Evolutionary conservation across 1,140 invertebrate species (phyloP).

Genomic region (Cylas formicarius): DNA sequence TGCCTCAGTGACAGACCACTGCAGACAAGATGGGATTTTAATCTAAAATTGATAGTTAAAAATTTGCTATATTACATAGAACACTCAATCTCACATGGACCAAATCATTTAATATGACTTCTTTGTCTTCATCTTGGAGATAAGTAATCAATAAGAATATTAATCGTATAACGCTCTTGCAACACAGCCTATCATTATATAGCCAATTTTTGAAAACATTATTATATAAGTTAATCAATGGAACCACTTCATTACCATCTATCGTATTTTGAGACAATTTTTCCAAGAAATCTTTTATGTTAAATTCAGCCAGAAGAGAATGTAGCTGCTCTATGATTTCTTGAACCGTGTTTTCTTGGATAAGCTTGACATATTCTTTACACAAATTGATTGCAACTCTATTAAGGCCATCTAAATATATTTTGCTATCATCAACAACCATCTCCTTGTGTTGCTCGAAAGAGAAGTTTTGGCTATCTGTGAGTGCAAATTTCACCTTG

Average conservation of each 20-base stretch:
- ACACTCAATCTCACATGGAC: slow-evolving; percentile 40
- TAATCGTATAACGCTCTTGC: slow-evolving; percentile 48
- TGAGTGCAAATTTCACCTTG: no score
- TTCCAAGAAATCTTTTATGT: slow-evolving; percentile 41
- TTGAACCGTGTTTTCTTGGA: slow-evolving; percentile 37
- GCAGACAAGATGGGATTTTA: slow-evolving; percentile 14
- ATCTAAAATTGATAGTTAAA: slow-evolving; percentile 6
- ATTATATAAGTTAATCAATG: slow-evolving; percentile 45
- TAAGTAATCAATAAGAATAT: slow-evolving; percentile 52
- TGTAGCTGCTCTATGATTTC: slow-evolving; percentile 41
- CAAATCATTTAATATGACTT: slow-evolving; percentile 46
- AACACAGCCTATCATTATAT: slow-evolving; percentile 38
- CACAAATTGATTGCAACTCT: slow-evolving; percentile 47
- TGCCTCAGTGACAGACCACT: slow-evolving; percentile 44
- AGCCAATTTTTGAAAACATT: slow-evolving; percentile 47
- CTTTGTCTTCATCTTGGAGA: slow-evolving; percentile 43
- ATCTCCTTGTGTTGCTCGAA: no score
- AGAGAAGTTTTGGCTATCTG: no score
- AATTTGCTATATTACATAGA: slow-evolving; percentile 2
- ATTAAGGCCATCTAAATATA: no score
- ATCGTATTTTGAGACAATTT: slow-evolving; percentile 35
- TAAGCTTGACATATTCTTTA: slow-evolving; percentile 45
- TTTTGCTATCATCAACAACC: no score
- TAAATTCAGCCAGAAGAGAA: slow-evolving; percentile 43
- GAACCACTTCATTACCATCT: slow-evolving; percentile 29